Evolutionary conservation across 2,113 vertebrate genomes (phyloP).

Genomic region (Lophura nycthemera): DNA sequence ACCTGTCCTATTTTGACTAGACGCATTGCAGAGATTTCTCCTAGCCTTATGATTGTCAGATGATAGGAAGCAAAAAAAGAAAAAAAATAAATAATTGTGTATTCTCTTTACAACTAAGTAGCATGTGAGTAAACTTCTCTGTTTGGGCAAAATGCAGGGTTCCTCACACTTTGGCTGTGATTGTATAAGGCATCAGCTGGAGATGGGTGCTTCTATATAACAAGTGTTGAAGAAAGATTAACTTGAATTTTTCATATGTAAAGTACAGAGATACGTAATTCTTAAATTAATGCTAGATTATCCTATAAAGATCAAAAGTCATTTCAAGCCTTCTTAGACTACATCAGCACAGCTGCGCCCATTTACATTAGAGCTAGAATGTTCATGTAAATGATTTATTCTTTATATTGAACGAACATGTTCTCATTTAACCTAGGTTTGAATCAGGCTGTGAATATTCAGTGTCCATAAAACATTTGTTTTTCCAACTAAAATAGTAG

Average conservation of each 20-base stretch:
- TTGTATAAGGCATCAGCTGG: neutral
- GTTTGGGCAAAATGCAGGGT: neutral
- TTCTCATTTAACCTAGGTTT: neutral
- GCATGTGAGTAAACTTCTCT: neutral
- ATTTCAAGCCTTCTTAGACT: neutral
- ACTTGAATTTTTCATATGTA: neutral
- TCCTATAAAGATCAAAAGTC: neutral
- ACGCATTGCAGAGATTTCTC: neutral
- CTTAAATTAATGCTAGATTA: slow-evolving; percentile 6
- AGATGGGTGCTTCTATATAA: neutral
- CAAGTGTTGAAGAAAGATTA: neutral
- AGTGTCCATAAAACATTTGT: neutral
- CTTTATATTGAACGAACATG: neutral
- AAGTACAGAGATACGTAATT: neutral
- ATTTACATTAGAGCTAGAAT: neutral
- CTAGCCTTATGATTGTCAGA: neutral
- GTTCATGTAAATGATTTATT: neutral
- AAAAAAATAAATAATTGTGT: no score
- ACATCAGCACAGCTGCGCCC: neutral
- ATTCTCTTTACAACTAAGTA: neutral
- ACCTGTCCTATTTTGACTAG: neutral
- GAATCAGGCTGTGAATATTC: neutral
- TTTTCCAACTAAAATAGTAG: neutral
- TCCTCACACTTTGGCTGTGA: slow-evolving; percentile 24
- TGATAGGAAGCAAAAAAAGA: neutral